Evolutionary conservation across 2,888 invertebrate genomes (phyloP), one percentile per base, ranked within the genome.

Genomic region (Microplitis manilae): DNA sequence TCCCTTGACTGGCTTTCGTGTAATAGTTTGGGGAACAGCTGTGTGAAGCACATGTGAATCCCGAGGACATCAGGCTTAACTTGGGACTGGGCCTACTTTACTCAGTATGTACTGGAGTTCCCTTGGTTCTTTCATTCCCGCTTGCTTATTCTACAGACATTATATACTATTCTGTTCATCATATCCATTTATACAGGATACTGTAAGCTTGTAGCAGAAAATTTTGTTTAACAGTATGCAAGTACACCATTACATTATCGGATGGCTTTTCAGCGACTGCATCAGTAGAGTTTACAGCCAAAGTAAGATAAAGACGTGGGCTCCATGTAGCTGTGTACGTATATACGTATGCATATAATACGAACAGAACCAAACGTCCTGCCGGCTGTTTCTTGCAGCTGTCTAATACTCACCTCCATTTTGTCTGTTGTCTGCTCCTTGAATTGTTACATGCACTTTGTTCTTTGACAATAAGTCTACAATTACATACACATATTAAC

Each of bases 351-450:
- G 50, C 8, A 50, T 50, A 50, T 50, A 50, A 50, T 50, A 50
- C 50, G 50, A 13, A 50, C 13, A 13, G 13, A 50, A 79, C 73
- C 73, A 70, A 71, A 77, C 80, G 80, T 81, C 79, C 78, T 78
- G 84, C 84, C 84, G 85, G 85, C 84, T 85, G 86, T 80, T 83
- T 80, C 79, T 73, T 78, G 83, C 85, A 85, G 82, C 83, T 83
- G 84, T 81, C 79, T 78, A 81, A 74, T 75, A 68, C 39, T 64
- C 15, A 64, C 65, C 64, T 73, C 17, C 17, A 68, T 17, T 39
- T 40, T 8, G 40, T 41, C 40, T 9, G 40, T 68, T 40, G 39
- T 38, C 38, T n/a, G 38, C 67, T 67, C 9, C 20, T 30, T 68
- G 68, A 9, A 20, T 69, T 50, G 20, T 41, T 69, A 69, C 40